phyloP scores from a whole-genome alignment of 2,888 invertebrate genomes.

The Graphium colonna region DNA sequence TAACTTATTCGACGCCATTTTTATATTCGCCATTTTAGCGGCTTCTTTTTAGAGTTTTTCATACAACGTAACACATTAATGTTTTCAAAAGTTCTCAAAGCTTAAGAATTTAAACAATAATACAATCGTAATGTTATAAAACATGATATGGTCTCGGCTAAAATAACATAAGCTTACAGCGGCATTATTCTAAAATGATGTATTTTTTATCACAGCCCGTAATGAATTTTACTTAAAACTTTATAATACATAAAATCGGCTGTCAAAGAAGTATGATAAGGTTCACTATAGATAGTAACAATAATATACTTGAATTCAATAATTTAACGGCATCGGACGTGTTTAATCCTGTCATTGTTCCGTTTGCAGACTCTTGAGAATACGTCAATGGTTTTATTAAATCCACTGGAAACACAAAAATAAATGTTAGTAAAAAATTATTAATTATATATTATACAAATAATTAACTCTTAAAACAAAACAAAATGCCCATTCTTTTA shows the following conservation, averaged over 20 bases:
- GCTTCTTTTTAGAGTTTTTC: no score
- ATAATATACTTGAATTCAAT: conserved; percentile 30
- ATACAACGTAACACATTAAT: no score
- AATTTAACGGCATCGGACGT: conserved; percentile 41
- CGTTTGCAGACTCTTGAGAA: conserved; percentile 55
- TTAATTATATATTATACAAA: no score
- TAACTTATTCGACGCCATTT: no score
- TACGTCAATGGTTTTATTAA: conserved; percentile 56
- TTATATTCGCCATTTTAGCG: no score
- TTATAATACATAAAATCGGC: conserved; percentile 30
- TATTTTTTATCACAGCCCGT: conserved; percentile 21
- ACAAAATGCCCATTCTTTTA: no score
- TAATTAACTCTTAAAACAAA: no score
- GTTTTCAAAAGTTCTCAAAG: neutral
- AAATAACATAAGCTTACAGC: conserved; percentile 1
- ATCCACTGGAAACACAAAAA: conserved; percentile 56
- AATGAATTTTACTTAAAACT: conserved; percentile 19
- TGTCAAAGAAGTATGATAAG: conserved; percentile 53
- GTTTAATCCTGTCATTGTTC: conserved; percentile 51
- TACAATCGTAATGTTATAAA: neutral
- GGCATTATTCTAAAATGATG: conserved; percentile 7
- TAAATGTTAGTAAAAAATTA: conserved; percentile 10
- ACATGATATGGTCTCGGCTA: neutral
- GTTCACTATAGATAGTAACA: conserved; percentile 40
- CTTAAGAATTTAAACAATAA: neutral